Conservation (phyloP, 2,113 vertebrate genomes). For the Catharus fuscescens region DNA sequence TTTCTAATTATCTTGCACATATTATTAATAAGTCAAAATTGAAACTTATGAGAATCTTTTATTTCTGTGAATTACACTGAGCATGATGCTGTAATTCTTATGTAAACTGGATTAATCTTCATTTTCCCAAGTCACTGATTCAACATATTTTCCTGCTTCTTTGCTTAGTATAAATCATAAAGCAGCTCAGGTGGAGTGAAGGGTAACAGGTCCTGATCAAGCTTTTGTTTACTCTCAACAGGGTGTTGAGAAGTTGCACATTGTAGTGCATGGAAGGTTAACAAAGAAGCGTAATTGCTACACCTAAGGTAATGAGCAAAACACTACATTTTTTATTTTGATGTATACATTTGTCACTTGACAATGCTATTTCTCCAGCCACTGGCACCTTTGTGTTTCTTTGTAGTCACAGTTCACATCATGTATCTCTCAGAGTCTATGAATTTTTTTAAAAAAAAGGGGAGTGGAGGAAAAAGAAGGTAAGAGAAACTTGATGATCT, state of each 20-base stretch:
- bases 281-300: not conserved
- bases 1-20: not conserved
- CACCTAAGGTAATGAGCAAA: not conserved
- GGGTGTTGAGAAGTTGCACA: not conserved
- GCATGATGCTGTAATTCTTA: not conserved
- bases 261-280: not conserved
- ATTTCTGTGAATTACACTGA: not conserved
- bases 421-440: not conserved
- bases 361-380: not conserved
- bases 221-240: not conserved
- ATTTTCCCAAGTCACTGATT: not conserved
- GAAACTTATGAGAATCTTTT: not conserved
- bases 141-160: not conserved
- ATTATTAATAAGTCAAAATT: not conserved
- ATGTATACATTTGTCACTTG: constrained; percentile 16
- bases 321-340: constrained; percentile 21
- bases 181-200: not conserved
- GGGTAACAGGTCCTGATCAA: not conserved
- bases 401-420: not conserved
- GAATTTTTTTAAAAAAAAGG: no score
- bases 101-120: rapidly evolving
- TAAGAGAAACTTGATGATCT: not conserved
- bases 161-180: not conserved
- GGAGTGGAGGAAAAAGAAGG: no score
- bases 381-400: not conserved